Conservation (phyloP, 2,113 vertebrate species). For the Hylia prasina region DNA sequence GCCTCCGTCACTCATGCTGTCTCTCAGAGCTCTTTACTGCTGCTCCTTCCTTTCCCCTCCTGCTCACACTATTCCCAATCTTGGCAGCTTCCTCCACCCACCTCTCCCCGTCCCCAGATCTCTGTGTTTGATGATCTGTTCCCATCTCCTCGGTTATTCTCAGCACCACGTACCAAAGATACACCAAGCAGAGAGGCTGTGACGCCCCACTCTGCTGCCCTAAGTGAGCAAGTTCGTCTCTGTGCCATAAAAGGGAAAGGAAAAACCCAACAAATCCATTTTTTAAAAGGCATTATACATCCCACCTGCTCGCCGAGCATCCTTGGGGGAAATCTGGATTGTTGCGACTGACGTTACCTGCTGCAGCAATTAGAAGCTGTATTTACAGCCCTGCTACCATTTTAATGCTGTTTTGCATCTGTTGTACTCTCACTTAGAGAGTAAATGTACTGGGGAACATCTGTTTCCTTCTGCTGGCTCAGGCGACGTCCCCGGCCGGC, state of each 20-base stretch:
- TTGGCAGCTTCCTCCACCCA: constrained; percentile 38
- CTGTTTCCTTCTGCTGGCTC: constrained; percentile 56
- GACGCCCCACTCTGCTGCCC: not conserved
- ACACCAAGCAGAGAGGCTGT: not conserved
- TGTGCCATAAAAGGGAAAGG: not conserved
- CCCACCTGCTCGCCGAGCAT: not conserved
- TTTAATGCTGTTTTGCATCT: constrained; percentile 64
- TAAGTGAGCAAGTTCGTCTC: not conserved
- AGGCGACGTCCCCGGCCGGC: not conserved
- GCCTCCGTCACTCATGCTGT: not conserved
- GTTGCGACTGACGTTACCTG: constrained; percentile 46
- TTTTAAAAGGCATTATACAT: not conserved
- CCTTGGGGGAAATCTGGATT: not conserved
- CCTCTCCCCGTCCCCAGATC: not conserved
- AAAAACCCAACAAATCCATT: not conserved
- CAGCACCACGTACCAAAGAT: not conserved
- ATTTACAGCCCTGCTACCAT: constrained; percentile 65
- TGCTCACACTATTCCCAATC: not conserved
- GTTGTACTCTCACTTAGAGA: constrained; percentile 48
- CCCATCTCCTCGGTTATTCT: constrained; percentile 15
- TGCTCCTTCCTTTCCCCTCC: not conserved
- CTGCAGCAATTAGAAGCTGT: constrained; percentile 46
- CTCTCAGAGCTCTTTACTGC: not conserved
- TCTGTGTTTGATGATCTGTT: not conserved
- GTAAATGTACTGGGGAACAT: constrained; percentile 60